Conservation (phyloP, 1,140 invertebrate species). For the Drosophila saltans region DNA sequence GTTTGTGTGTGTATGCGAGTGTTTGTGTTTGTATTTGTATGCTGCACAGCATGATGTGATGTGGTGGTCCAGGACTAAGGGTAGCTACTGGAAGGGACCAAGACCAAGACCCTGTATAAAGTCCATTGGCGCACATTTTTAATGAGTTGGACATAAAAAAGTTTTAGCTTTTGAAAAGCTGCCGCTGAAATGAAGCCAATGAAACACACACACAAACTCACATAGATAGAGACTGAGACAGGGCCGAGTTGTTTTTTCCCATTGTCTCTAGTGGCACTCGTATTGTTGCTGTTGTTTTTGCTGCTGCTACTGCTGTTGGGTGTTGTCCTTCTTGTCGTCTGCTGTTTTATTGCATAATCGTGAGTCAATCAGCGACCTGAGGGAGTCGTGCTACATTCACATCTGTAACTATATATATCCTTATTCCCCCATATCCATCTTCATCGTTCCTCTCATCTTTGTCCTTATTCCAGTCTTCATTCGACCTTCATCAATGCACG, state of each 20-base stretch:
- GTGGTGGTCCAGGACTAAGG: background rate
- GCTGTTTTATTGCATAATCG: slow-evolving; percentile 80
- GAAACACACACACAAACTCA: slow-evolving; percentile 41
- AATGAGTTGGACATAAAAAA: slow-evolving; percentile 82
- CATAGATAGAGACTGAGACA: background rate
- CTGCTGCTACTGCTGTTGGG: slow-evolving; percentile 13
- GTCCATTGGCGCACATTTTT: slow-evolving; percentile 79
- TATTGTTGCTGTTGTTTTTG: background rate
- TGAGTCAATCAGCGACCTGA: slow-evolving; percentile 73
- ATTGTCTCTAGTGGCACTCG: slow-evolving; percentile 56
- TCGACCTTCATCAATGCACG: slow-evolving; percentile 76
- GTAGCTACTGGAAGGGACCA: slow-evolving; percentile 4
- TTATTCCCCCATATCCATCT: background rate
- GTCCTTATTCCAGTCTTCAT: slow-evolving; percentile 20
- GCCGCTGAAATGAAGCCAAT: slow-evolving; percentile 74
- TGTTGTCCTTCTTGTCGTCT: slow-evolving; percentile 64
- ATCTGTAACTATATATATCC: background rate
- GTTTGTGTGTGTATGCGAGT: slow-evolving; percentile 23
- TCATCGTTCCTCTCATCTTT: background rate
- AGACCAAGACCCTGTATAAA: slow-evolving; percentile 45
- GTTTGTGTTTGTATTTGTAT: slow-evolving; percentile 31
- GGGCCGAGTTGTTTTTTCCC: slow-evolving; percentile 23
- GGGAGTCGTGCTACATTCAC: slow-evolving; percentile 20
- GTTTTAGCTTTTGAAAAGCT: slow-evolving; percentile 77
- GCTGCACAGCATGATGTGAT: slow-evolving; percentile 20